Percentiles rank a stretch among this genome's conserved stretches.
Evolutionary conservation across 2,797 vertebrate species (phyloP).

Genomic region (Parambassis ranga): DNA sequence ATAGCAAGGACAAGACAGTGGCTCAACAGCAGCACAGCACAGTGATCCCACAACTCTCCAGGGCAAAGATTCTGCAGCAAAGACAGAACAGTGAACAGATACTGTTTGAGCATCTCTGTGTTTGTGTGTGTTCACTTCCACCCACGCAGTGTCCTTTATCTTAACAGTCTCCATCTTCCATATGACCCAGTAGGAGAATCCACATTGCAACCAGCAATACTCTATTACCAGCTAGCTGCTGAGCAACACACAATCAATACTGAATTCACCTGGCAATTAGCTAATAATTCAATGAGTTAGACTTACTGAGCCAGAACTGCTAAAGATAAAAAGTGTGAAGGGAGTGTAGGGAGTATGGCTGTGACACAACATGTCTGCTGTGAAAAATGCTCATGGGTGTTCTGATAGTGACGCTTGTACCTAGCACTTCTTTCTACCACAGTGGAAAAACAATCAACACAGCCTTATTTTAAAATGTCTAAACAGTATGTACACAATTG

Average conservation of each 20-base stretch:
- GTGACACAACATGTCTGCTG: slow-evolving; percentile 1
- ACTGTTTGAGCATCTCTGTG: slow-evolving; percentile 21
- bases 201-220: slow-evolving; percentile 62
- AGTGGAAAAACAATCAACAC: neutral
- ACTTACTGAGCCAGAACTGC: slow-evolving; percentile 45
- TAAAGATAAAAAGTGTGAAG: slow-evolving; percentile 11
- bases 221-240: slow-evolving; percentile 67
- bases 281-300: slow-evolving; percentile 76
- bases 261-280: slow-evolving; percentile 79
- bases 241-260: slow-evolving; percentile 75
- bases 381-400: slow-evolving; percentile 2
- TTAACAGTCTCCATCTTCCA: slow-evolving; percentile 45
- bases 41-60: slow-evolving; percentile 65
- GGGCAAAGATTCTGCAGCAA: slow-evolving; percentile 61
- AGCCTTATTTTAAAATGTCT: neutral
- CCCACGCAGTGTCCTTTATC: slow-evolving; percentile 59
- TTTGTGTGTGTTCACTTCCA: slow-evolving; percentile 19
- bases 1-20: slow-evolving; percentile 74
- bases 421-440: neutral
- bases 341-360: neutral
- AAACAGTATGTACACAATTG: neutral
- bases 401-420: neutral
- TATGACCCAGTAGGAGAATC: slow-evolving; percentile 65
- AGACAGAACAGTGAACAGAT: slow-evolving; percentile 33
- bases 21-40: slow-evolving; percentile 55